Base-by-base conservation (phyloP, 2,797 vertebrate species). In the Paguma larvata region DNA sequence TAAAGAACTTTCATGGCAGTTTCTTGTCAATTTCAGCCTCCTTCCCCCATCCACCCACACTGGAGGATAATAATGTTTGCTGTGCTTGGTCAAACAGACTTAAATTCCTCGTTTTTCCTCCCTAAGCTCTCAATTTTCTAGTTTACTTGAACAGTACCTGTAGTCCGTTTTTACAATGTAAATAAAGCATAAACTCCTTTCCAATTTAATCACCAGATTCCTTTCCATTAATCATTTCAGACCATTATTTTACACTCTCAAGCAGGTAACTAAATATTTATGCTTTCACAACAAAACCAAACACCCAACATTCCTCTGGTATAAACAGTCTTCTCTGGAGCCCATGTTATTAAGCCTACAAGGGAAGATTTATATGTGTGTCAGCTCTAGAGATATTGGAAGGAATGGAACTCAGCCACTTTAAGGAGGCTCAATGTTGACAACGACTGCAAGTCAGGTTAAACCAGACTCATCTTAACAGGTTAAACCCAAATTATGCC, bases 171-270 rank as follows among this genome's bases (percentile, higher is more conserved):
- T 73, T 48, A 67, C 19, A 16, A 7, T 46, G 48, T 59, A 90
- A 80, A 78, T 90, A 90, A 97, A 96, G 72, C 27, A 87, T 21
- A 85, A 82, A 9, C 23, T 18, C 44, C 23, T 83, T 85, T 94
- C 48, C 92, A 94, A 90, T 70, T 46, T 56, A 86, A 93, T 89
- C 75, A 73, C 30, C 6, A 4, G 23, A 73, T 38, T 41, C 38
- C 59, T 92, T 85, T 70, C 72, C 70, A 65, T 85, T 68, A 46
- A 83, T 95, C 77, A 93, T 41, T 30, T 41, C 46, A 94, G 65
- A 78, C 27, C 80, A 90, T 41, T 93, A 79, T 77, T 84, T 94
- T 93, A 85, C 46, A n/a, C 77, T 94, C n/a, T 56, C 21, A 53
- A 68, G 90, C 75, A 84, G 67, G 59, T 53, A 68, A 86, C 41